Percentiles rank a stretch among this genome's conserved stretches.
Conservation (phyloP, 1,140 invertebrate genomes). For the Hyles vespertilio region DNA sequence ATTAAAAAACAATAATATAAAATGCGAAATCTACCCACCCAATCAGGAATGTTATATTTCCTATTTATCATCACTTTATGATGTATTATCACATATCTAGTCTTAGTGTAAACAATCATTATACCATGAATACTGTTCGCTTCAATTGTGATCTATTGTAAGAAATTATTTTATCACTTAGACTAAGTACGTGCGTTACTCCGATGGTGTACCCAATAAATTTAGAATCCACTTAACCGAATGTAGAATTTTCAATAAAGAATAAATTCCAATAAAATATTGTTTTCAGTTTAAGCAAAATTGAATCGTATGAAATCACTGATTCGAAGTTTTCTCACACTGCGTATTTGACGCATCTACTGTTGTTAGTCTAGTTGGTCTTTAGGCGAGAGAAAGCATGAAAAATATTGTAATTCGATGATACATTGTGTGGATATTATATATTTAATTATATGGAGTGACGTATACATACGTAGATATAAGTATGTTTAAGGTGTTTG, state of each 20-base stretch:
- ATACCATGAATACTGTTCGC: not conserved
- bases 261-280: constrained; percentile 31
- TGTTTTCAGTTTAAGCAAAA: constrained; percentile 63
- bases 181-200: constrained; percentile 35
- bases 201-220: constrained; percentile 66
- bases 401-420: constrained; percentile 9
- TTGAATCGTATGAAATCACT: constrained; percentile 68
- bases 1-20: too few relatives aligned
- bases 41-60: not conserved
- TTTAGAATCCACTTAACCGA: constrained; percentile 63
- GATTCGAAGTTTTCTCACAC: constrained; percentile 57
- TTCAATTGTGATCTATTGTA: too few relatives aligned
- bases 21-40: too few relatives aligned
- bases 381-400: constrained; percentile 63
- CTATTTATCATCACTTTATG: constrained; percentile 6
- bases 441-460: constrained; percentile 43
- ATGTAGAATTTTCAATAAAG: constrained; percentile 56
- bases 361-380: constrained; percentile 59
- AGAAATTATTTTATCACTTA: constrained; percentile 14
- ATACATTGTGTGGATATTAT: constrained; percentile 14
- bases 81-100: constrained; percentile 19
- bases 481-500: constrained; percentile 58
- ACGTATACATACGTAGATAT: constrained; percentile 39
- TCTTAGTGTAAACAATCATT: not conserved
- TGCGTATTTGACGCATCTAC: constrained; percentile 28